Conservation (phyloP, 2,888 invertebrate species). For the Mythimna impura region DNA sequence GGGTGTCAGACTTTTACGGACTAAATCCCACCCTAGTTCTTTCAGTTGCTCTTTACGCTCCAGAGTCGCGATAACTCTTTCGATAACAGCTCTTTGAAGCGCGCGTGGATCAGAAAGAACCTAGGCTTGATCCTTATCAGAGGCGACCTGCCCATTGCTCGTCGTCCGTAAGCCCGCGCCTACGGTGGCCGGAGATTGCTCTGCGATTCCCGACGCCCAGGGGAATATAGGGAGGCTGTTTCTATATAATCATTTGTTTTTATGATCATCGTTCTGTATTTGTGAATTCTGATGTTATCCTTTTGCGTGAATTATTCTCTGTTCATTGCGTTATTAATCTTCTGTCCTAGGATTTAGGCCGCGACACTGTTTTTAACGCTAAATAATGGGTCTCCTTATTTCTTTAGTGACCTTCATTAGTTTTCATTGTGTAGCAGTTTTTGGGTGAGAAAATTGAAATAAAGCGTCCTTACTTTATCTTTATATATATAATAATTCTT, state of each 20-base stretch:
- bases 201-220: too few relatives aligned
- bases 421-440: constrained; percentile 43
- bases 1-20: too few relatives aligned
- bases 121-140: too few relatives aligned
- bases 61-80: too few relatives aligned
- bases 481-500: not conserved
- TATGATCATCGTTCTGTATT: constrained; percentile 7
- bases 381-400: constrained; percentile 48
- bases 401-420: constrained; percentile 47
- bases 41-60: too few relatives aligned
- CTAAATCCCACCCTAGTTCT: too few relatives aligned
- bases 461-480: constrained; percentile 12
- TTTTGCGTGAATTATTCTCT: constrained; percentile 33
- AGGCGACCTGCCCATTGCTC: too few relatives aligned
- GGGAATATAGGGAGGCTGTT: not conserved
- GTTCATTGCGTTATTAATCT: constrained; percentile 35
- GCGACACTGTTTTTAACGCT: constrained; percentile 19
- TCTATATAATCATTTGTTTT: constrained; percentile 4
- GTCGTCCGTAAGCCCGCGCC: too few relatives aligned
- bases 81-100: too few relatives aligned
- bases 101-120: too few relatives aligned
- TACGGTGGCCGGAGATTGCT: too few relatives aligned
- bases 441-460: constrained; percentile 35
- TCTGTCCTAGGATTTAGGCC: constrained; percentile 28
- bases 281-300: constrained; percentile 1